Conservation (phyloP, 2,797 vertebrate species). For the Buphagus erythrorhynchus region DNA sequence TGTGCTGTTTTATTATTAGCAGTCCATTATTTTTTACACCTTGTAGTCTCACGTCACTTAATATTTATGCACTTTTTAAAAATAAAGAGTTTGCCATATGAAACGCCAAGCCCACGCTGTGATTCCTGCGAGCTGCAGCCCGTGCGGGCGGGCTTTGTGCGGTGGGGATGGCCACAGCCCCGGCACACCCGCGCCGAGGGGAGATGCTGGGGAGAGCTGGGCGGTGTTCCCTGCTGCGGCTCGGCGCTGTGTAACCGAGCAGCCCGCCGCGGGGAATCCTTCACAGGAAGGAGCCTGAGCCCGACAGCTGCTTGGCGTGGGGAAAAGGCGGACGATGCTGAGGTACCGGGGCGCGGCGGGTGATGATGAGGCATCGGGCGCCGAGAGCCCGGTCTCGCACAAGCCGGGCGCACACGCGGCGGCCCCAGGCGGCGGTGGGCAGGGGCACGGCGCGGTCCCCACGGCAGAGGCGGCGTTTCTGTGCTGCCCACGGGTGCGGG, state of each 20-base stretch:
- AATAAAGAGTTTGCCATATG: rapidly evolving
- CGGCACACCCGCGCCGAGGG: neutral
- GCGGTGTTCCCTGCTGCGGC: neutral
- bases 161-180: neutral
- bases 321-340: conserved; percentile 13
- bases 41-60: no score
- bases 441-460: neutral
- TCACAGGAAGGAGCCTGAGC: neutral
- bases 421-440: neutral
- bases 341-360: neutral
- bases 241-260: neutral
- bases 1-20: neutral
- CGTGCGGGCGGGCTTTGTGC: neutral
- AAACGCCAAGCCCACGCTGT: rapidly evolving
- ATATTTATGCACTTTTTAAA: neutral
- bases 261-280: neutral
- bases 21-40: neutral
- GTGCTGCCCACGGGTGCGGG: neutral
- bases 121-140: neutral
- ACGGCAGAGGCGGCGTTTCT: neutral
- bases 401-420: neutral
- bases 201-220: neutral
- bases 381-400: rapidly evolving
- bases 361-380: neutral
- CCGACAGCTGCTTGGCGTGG: neutral